A percentile compares a stretch with the other conserved stretches of the same genome.
Conservation (phyloP, 2,113 vertebrate species). For the Prinia subflava region DNA sequence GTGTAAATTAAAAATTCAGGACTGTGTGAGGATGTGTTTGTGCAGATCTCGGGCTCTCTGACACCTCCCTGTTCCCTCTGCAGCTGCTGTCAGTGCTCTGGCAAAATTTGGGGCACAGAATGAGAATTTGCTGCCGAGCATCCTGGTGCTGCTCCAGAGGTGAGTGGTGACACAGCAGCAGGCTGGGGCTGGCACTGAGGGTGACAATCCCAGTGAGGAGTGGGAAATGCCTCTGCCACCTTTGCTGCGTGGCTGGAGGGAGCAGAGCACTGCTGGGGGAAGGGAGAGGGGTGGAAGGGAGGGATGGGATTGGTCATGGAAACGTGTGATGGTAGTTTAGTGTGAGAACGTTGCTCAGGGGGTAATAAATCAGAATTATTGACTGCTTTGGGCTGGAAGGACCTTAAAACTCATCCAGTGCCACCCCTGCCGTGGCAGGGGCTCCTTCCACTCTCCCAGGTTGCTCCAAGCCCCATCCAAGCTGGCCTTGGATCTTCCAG, state of each 20-base stretch:
- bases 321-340: fast-evolving
- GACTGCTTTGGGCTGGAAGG: not conserved
- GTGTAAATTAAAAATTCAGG: not conserved
- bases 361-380: not conserved
- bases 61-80: not conserved
- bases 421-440: not conserved
- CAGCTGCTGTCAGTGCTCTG: conserved; percentile 94
- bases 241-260: not conserved
- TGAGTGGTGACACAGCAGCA: conserved; percentile 10
- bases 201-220: fast-evolving
- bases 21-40: not conserved
- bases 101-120: conserved; percentile 99
- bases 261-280: no score
- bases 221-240: fast-evolving
- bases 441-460: not conserved
- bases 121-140: conserved; percentile 91
- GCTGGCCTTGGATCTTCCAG: not conserved
- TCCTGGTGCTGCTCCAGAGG: conserved; percentile 96
- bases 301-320: not conserved
- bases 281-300: not conserved
- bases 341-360: not conserved
- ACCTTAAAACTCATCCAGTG: not conserved
- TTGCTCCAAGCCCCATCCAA: fast-evolving
- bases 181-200: not conserved
- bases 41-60: not conserved